phyloP scores from a whole-genome alignment of 2,888 invertebrate species.

The Oxycera nigricornis region DNA sequence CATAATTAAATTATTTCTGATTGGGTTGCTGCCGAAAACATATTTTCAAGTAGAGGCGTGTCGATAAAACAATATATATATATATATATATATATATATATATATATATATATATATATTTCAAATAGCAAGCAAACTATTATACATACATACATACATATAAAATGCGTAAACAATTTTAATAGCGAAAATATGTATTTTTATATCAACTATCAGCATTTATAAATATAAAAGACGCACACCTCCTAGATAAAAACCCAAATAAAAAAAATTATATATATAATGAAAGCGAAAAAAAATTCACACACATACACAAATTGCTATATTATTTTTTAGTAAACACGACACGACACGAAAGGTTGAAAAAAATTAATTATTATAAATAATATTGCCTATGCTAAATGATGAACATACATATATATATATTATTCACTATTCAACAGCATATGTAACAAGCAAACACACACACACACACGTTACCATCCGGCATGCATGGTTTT shows the following conservation, averaged over 20 bases:
- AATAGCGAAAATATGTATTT: slow-evolving; percentile 27
- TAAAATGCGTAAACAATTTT: slow-evolving; percentile 21
- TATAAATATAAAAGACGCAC: slow-evolving; percentile 18
- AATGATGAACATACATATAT: no score
- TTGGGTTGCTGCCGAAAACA: background rate
- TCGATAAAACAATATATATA: background rate
- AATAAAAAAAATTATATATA: slow-evolving; percentile 1
- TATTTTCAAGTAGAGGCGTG: background rate
- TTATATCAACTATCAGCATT: slow-evolving; percentile 30
- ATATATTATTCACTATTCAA: no score
- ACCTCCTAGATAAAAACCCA: slow-evolving; percentile 8
- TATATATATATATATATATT: no score
- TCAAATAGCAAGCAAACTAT: slow-evolving; percentile 9
- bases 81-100: background rate
- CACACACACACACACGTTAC: no score
- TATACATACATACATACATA: no score
- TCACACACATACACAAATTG: background rate
- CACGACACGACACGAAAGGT: no score
- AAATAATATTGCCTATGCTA: no score
- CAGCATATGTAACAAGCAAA: no score
- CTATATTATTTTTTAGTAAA: no score
- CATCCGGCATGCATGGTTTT: no score
- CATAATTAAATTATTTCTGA: background rate
- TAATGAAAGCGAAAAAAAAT: background rate
- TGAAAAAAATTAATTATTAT: no score